Evolutionary conservation across 1,140 invertebrate genomes (phyloP).

Genomic region (Zaprionus africanus): DNA sequence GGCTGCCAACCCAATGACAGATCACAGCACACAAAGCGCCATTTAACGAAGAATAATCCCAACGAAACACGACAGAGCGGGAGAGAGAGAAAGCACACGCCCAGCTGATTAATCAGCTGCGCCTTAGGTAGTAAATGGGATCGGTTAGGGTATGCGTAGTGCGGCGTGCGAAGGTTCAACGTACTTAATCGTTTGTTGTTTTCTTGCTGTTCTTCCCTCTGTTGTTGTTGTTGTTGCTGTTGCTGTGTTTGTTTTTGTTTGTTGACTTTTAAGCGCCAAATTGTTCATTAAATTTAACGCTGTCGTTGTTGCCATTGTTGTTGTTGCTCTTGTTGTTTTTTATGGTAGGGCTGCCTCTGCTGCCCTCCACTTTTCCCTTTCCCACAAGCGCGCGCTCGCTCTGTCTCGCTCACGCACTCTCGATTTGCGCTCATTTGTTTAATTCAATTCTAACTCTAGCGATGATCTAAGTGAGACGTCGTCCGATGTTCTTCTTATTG

Average conservation of each 20-base stretch:
- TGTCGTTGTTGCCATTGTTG: slow-evolving; percentile 33
- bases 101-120: neutral
- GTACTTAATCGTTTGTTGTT: neutral
- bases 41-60: neutral
- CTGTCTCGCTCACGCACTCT: neutral
- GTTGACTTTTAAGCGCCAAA: slow-evolving; percentile 59
- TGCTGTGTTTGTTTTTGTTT: slow-evolving; percentile 48
- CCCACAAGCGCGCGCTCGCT: neutral
- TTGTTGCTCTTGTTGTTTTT: slow-evolving; percentile 21
- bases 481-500: slow-evolving; percentile 48
- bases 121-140: neutral
- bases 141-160: slow-evolving; percentile 11
- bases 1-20: neutral
- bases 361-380: neutral
- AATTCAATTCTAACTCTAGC: slow-evolving; percentile 80
- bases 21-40: neutral
- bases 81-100: neutral
- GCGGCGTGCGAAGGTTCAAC: slow-evolving; percentile 4
- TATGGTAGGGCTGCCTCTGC: slow-evolving; percentile 12
- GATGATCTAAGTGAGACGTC: slow-evolving; percentile 79
- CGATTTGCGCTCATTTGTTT: slow-evolving; percentile 63
- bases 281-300: slow-evolving; percentile 46
- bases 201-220: neutral
- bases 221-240: neutral
- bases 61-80: neutral